Evolutionary conservation across 2,888 invertebrate species (phyloP).

Genomic region (Orchestes rusci): DNA sequence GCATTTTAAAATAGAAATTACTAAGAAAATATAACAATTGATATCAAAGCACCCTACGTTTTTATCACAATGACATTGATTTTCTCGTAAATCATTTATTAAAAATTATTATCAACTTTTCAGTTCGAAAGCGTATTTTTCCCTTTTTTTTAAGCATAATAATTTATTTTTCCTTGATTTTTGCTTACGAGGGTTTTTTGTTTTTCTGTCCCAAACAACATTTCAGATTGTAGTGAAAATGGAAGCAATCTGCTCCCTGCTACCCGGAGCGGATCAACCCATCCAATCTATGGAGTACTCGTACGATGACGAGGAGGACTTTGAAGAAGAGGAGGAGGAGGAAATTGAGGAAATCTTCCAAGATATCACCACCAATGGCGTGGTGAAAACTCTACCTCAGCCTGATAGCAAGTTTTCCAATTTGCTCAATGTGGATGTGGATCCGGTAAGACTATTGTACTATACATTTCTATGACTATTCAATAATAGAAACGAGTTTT

Average conservation of each 20-base stretch:
- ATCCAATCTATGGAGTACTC: conserved; percentile 46
- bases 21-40: no score
- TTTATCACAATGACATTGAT: no score
- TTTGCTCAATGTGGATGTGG: conserved; percentile 56
- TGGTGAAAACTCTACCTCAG: conserved; percentile 35
- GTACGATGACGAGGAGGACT: conserved; percentile 35
- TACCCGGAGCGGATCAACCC: conserved; percentile 61
- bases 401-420: conserved; percentile 31
- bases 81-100: no score
- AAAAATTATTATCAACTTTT: no score
- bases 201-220: no score
- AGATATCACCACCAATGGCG: conserved; percentile 25
- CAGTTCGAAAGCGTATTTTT: no score
- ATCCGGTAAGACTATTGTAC: conserved; percentile 49
- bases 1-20: no score
- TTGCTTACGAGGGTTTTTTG: no score
- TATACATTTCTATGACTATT: not conserved
- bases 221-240: conserved; percentile 36
- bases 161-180: no score
- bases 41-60: no score
- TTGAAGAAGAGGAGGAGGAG: conserved; percentile 26
- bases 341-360: conserved; percentile 18
- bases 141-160: no score
- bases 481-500: no score
- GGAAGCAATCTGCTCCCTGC: conserved; percentile 47